phyloP scores from a whole-genome alignment of 2,113 vertebrate genomes.

The Percopsis transmontana region DNA sequence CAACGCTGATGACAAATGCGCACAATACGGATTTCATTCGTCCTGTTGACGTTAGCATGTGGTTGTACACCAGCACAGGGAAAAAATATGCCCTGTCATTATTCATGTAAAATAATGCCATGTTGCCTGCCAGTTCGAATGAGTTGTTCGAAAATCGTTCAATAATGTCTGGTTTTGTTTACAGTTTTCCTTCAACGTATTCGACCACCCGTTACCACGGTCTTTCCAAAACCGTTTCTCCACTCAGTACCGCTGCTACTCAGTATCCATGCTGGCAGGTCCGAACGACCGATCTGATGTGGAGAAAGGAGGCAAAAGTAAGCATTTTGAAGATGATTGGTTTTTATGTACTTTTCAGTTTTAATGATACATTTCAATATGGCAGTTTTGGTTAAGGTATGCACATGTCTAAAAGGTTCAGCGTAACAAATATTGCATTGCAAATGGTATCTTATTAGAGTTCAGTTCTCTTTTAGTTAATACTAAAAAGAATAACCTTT shows the following conservation, averaged over 20 bases:
- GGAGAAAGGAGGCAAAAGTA: conserved; percentile 99
- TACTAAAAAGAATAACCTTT: no score
- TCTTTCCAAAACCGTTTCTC: conserved; percentile 98
- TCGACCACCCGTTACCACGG: conserved; percentile 91
- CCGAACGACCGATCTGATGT: conserved; percentile 98
- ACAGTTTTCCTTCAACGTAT: conserved; percentile 97
- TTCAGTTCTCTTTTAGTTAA: no score
- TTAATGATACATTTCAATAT: neutral
- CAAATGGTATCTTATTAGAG: no score
- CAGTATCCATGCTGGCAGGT: conserved; percentile 96
- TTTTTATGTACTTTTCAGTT: neutral
- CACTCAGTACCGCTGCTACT: conserved; percentile 97
- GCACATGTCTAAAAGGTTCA: no score
- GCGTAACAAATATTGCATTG: no score
- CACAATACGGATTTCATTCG: neutral
- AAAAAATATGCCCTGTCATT: conserved; percentile 66
- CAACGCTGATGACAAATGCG: neutral
- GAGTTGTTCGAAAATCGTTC: neutral
- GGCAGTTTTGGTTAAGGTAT: no score
- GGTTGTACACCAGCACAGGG: conserved; percentile 31
- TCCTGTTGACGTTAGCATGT: conserved; percentile 12
- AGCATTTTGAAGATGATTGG: neutral
- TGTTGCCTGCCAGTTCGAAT: neutral
- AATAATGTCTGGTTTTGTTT: conserved; percentile 1
- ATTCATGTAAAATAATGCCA: neutral